Evolutionary conservation across 2,113 vertebrate species (phyloP).

Genomic region (Mormyrus iriodes): DNA sequence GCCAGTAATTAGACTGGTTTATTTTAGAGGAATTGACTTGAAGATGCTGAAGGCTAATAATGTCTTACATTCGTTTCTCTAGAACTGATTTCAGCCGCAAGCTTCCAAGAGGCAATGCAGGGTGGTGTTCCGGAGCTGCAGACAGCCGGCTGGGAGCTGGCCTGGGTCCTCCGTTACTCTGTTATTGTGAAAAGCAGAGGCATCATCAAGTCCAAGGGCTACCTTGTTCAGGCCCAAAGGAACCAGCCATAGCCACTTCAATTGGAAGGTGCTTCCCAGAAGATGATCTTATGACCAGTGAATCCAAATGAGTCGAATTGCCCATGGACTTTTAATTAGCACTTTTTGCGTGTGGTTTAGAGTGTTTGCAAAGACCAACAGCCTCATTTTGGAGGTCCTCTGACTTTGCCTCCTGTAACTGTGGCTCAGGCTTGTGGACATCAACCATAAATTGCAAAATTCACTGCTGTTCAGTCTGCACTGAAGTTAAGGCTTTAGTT

Average conservation of each 20-base stretch:
- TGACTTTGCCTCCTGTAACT: neutral
- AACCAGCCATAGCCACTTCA: conserved; percentile 48
- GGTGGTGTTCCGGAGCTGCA: conserved; percentile 69
- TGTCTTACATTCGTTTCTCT: conserved; percentile 35
- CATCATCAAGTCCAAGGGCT: conserved; percentile 97
- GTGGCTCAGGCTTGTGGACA: neutral
- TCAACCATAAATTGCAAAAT: neutral
- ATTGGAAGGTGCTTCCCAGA: neutral
- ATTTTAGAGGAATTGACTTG: neutral
- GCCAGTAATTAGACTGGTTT: neutral
- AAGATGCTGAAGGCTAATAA: neutral
- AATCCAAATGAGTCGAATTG: conserved; percentile 4
- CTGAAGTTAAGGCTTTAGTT: neutral
- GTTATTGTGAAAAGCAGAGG: conserved; percentile 95
- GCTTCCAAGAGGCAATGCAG: conserved; percentile 81
- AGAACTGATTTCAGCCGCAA: conserved; percentile 87
- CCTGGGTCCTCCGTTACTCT: conserved; percentile 93
- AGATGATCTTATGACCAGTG: neutral
- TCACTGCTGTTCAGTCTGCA: neutral
- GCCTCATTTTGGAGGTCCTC: neutral
- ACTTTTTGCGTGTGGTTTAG: neutral
- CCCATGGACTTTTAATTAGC: conserved; percentile 19
- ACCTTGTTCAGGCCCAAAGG: conserved; percentile 85
- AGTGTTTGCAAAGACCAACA: neutral
- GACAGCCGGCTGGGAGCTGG: conserved; percentile 73